Percentiles rank a stretch among this genome's conserved stretches.
phyloP scores from a whole-genome alignment of 2,113 vertebrate species.

The Cololabis saira region DNA sequence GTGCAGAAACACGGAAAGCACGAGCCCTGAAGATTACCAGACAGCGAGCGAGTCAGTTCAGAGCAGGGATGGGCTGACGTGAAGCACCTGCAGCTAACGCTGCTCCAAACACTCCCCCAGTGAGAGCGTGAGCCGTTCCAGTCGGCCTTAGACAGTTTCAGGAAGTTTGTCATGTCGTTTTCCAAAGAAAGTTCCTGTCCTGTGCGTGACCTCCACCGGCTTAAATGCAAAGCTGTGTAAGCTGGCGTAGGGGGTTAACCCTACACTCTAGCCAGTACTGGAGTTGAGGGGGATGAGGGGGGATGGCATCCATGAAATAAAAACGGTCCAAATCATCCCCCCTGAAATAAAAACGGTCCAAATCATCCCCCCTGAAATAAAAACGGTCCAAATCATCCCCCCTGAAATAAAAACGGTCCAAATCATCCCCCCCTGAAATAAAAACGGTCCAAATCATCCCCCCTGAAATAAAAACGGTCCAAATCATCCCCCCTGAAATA shows the following conservation, averaged over 20 bases:
- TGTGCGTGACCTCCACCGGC: slow-evolving; percentile 26
- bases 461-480: no score
- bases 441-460: no score
- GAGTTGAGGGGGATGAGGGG: no score
- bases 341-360: no score
- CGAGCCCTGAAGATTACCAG: background rate
- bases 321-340: no score
- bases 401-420: no score
- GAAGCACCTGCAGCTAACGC: background rate
- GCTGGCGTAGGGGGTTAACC: slow-evolving; percentile 25
- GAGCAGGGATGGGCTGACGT: background rate
- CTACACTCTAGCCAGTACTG: no score
- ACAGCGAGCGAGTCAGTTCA: background rate
- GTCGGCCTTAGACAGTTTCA: background rate
- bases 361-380: no score
- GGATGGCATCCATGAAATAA: no score
- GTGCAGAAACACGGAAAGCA: background rate
- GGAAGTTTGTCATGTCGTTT: background rate
- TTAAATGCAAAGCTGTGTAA: slow-evolving; percentile 31
- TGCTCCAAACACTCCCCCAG: background rate
- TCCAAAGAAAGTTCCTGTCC: background rate
- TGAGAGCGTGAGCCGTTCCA: background rate
- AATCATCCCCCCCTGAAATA: no score
- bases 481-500: no score
- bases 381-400: no score